A percentile compares a stretch with the other conserved stretches of the same genome.
phyloP scores from a whole-genome alignment of 2,797 vertebrate genomes.

The Sebastiscus tertius region DNA sequence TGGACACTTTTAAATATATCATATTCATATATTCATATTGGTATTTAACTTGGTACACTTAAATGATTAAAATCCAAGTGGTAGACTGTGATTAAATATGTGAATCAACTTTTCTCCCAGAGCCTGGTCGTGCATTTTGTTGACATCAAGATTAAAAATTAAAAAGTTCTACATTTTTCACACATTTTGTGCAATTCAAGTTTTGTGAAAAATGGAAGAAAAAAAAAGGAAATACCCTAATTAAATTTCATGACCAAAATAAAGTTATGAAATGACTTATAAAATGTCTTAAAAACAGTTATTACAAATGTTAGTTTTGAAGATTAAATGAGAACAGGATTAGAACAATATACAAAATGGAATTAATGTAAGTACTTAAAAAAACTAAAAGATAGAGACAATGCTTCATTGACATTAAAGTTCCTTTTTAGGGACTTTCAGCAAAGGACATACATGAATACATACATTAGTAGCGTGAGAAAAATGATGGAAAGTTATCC shows the following conservation, averaged over 20 bases:
- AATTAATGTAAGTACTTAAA: background rate
- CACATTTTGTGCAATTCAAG: too few species aligned
- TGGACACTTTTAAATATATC: background rate
- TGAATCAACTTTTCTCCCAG: background rate
- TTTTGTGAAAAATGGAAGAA: too few species aligned
- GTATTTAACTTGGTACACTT: background rate
- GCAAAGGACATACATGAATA: too few species aligned
- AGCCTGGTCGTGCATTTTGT: background rate
- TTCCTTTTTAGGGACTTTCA: background rate
- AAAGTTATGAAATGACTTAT: too few species aligned
- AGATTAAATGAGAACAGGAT: background rate
- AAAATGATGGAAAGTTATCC: background rate
- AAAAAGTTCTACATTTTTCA: background rate
- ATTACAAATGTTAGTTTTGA: background rate
- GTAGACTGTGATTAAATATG: background rate
- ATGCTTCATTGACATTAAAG: background rate
- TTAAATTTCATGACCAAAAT: background rate
- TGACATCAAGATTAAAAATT: background rate
- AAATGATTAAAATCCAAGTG: background rate
- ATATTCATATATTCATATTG: background rate
- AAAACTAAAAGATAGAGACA: background rate
- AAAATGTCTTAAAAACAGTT: background rate
- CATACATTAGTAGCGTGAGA: background rate
- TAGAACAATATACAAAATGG: background rate
- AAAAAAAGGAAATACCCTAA: background rate